Percentiles rank a stretch among this genome's conserved stretches.
Conservation (phyloP, 2,113 vertebrate genomes). For the Ovibos moschatus region DNA sequence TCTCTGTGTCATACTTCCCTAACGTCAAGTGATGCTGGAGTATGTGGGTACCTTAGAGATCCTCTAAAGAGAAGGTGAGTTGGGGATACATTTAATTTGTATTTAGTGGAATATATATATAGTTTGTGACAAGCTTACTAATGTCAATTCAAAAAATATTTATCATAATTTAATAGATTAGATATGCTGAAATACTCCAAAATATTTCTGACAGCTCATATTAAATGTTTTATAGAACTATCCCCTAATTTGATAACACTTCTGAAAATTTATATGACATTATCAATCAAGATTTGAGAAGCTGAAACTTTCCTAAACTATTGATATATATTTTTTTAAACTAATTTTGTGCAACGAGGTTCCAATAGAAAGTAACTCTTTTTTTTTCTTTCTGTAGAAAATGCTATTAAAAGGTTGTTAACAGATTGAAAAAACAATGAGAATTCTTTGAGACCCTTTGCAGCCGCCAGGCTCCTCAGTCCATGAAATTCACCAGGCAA, state of each 20-base stretch:
- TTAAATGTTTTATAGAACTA: neutral
- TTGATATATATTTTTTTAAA: neutral
- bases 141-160: neutral
- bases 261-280: neutral
- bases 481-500: neutral
- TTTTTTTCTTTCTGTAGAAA: neutral
- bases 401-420: neutral
- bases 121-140: neutral
- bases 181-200: neutral
- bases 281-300: neutral
- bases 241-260: neutral
- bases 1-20: neutral
- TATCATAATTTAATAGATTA: neutral
- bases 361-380: neutral
- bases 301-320: neutral
- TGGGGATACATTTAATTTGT: neutral
- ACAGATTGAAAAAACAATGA: neutral
- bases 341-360: neutral
- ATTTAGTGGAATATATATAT: neutral
- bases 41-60: neutral
- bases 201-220: neutral
- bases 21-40: neutral
- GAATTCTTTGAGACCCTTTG: neutral
- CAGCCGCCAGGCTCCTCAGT: neutral
- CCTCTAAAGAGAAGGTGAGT: neutral